Percentiles rank a stretch among this genome's conserved stretches.
Evolutionary conservation across 1,140 invertebrate species (phyloP).

Genomic region (Yoshiicerus persimilis): DNA sequence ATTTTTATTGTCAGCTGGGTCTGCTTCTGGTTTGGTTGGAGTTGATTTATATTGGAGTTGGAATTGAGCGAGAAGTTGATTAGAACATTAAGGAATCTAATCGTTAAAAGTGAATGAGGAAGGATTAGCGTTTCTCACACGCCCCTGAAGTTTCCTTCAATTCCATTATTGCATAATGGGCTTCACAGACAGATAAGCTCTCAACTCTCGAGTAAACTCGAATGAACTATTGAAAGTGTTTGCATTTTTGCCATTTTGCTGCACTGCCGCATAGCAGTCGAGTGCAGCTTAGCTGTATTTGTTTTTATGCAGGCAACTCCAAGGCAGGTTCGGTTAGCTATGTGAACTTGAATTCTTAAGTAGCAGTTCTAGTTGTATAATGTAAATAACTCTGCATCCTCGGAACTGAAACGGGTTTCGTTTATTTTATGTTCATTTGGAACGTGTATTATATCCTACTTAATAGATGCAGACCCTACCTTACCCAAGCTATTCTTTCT

Average conservation of each 20-base stretch:
- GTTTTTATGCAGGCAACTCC: neutral
- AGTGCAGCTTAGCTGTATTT: neutral
- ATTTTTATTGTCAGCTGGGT: neutral
- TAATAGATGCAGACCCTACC: neutral
- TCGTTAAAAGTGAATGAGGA: slow-evolving; percentile 7
- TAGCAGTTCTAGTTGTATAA: neutral
- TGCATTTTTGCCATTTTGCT: neutral
- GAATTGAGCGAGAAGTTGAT: neutral
- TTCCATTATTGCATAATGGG: slow-evolving; percentile 3
- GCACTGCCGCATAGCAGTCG: neutral
- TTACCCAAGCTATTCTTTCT: neutral
- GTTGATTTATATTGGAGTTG: neutral
- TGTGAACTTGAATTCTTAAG: neutral
- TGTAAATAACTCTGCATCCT: neutral
- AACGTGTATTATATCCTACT: neutral
- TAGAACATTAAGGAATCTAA: neutral
- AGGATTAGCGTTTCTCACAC: slow-evolving; percentile 8
- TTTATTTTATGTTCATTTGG: neutral
- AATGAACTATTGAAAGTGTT: neutral
- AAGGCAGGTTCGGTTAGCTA: too few relatives aligned
- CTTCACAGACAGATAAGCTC: neutral
- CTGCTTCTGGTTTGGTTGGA: neutral
- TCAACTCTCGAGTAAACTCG: neutral
- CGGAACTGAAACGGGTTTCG: neutral
- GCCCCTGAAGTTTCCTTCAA: slow-evolving; percentile 15